Conservation (phyloP, 2,888 invertebrate species). For the Spodoptera exigua region DNA sequence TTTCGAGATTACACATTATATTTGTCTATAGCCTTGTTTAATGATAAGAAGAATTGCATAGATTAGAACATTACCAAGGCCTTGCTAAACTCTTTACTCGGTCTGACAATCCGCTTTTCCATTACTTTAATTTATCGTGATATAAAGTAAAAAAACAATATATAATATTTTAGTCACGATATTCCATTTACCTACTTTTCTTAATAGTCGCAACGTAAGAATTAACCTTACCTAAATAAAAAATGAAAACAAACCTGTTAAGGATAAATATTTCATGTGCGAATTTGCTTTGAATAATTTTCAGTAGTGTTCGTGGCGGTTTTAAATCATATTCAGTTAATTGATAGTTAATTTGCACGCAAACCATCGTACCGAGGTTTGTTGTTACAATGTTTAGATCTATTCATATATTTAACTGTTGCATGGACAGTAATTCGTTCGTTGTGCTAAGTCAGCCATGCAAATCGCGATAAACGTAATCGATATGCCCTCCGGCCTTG, state of each 20-base stretch:
- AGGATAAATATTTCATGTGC: conserved; percentile 11
- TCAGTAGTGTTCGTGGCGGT: conserved; percentile 44
- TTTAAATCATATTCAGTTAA: conserved; percentile 26
- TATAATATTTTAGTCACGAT: conserved; percentile 27
- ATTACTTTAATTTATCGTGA: too few relatives aligned
- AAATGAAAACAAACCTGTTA: conserved; percentile 11
- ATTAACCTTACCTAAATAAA: conserved; percentile 29
- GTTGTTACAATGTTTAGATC: conserved; percentile 4
- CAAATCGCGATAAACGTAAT: conserved; percentile 79
- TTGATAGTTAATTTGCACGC: conserved; percentile 37
- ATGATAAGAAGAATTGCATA: too few relatives aligned
- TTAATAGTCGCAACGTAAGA: conserved; percentile 2
- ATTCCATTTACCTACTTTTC: too few relatives aligned
- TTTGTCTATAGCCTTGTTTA: too few relatives aligned
- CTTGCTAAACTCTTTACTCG: too few relatives aligned
- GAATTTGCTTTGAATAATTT: conserved; percentile 25
- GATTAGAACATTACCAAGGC: too few relatives aligned
- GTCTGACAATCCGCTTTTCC: too few relatives aligned
- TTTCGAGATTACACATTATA: too few relatives aligned
- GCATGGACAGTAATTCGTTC: conserved; percentile 51
- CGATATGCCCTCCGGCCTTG: conserved; percentile 80
- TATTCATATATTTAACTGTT: conserved; percentile 36
- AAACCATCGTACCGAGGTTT: conserved; percentile 30
- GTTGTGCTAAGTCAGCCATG: conserved; percentile 66
- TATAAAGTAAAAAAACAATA: neutral